These are phyloP conservation scores for Balaeniceps rex DNA, from an alignment of 2,113 vertebrate genomes.

Conservation along the genomic window DNA sequence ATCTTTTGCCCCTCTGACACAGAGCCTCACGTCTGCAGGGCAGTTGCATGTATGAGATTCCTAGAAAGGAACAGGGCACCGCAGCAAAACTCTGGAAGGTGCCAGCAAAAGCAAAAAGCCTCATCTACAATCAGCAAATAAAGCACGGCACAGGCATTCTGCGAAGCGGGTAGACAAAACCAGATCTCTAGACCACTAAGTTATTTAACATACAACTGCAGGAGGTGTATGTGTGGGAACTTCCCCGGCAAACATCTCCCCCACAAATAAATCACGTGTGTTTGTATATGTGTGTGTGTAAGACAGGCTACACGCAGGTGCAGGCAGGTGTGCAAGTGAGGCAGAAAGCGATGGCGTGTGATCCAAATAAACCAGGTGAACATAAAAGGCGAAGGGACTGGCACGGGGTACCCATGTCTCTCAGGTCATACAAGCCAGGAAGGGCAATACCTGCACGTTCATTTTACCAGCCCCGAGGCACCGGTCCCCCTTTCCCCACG, in stretches of 20 bases:
- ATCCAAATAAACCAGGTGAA: not conserved
- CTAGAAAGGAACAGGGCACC: not conserved
- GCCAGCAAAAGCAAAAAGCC: not conserved
- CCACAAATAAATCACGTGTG: not conserved
- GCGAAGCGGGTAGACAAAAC: not conserved
- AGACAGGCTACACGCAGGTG: not conserved
- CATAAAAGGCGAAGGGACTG: fast-evolving
- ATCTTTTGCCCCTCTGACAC: not conserved
- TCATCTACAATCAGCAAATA: not conserved
- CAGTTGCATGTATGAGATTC: not conserved
- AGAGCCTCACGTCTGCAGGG: not conserved
- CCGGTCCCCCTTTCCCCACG: fast-evolving
- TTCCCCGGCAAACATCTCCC: not conserved
- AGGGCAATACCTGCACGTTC: fast-evolving
- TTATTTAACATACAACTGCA: not conserved
- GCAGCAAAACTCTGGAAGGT: not conserved
- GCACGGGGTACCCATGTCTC: fast-evolving
- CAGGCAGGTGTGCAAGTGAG: not conserved
- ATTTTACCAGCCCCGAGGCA: not conserved
- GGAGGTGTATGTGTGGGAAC: not conserved
- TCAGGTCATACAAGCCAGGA: not conserved
- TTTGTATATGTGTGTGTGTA: not conserved
- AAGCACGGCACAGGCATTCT: not conserved
- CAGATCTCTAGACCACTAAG: not conserved
- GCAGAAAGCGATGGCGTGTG: not conserved